Evolutionary conservation across 2,113 vertebrate species (phyloP).

Genomic region (Brachirus orientalis): DNA sequence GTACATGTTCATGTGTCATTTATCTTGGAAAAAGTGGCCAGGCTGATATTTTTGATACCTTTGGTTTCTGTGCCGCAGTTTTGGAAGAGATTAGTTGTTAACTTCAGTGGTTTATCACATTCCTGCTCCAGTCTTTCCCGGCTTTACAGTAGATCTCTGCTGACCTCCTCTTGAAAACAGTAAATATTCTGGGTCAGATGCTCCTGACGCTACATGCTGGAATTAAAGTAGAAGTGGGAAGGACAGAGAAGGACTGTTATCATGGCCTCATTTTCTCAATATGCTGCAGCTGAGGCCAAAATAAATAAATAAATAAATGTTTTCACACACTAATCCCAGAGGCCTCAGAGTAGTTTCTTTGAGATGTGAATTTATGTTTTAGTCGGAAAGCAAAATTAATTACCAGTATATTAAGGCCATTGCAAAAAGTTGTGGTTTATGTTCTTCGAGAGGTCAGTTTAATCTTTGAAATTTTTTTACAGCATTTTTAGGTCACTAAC

Average conservation of each 20-base stretch:
- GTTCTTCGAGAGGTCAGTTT: constrained; percentile 29
- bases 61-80: neutral
- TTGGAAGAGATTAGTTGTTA: constrained; percentile 8
- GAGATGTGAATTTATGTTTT: constrained; percentile 20
- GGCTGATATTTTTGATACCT: neutral
- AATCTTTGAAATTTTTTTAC: constrained; percentile 16
- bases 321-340: constrained; percentile 29
- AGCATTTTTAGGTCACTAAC: constrained; percentile 18
- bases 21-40: neutral
- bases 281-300: constrained; percentile 7
- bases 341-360: constrained; percentile 37
- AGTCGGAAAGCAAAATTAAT: constrained; percentile 23
- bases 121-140: constrained; percentile 43
- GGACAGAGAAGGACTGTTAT: constrained; percentile 51
- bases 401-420: constrained; percentile 9
- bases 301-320: constrained; percentile 10
- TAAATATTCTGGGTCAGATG: constrained; percentile 74
- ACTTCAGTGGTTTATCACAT: constrained; percentile 39
- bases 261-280: constrained; percentile 52
- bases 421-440: constrained; percentile 7
- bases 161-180: constrained; percentile 63
- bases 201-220: constrained; percentile 69
- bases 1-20: neutral
- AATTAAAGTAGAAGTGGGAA: constrained; percentile 66
- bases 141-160: constrained; percentile 46